Evolutionary conservation across 2,888 invertebrate genomes (phyloP), one percentile per base, ranked within the genome.

Genomic region (Mesodorylaimus sp.): DNA sequence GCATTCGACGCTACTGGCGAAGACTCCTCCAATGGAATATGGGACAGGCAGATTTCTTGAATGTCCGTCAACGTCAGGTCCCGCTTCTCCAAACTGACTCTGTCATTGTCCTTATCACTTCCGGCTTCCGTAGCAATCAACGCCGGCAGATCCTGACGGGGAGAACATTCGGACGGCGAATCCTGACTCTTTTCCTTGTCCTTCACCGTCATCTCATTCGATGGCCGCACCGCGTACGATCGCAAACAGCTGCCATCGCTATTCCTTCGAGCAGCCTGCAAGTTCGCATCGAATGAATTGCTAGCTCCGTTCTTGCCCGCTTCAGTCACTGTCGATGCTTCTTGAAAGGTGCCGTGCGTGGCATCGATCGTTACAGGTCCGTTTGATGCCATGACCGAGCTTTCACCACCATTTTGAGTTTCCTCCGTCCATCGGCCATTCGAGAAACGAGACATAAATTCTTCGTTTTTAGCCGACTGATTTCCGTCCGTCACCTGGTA

Each of bases 41-140:
- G 50, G 1, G n/a, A 36, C 2, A 47, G 42, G 26, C 50, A 50
- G 19, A 50, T 32, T 36, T 50, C 50, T 32, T 47, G 39, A 10
- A 50, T 47, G 41, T 50, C 50, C 19, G 21, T 42, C 36, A 50
- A 23, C 36, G 50, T 50, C 36, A 50, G 39, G 19, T 47, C 38
- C 3, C 38, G 19, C 10, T 7, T 7, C 32, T 32, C 32, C 32
- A 32, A 32, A 7, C 10, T 10, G n/a, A n/a, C n/a, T n/a, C n/a
- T n/a, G n/a, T n/a, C n/a, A n/a, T n/a, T n/a, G n/a, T n/a, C n/a
- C n/a, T n/a, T n/a, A n/a, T n/a, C n/a, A n/a, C n/a, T n/a, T n/a
- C n/a, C n/a, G 5, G 47, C 47, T 13, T 47, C 47, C 10, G 5
- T 2, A 3, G 47, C 47, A 26, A 47, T 13, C 16, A 38, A 38